Conservation (phyloP, 2,888 invertebrate genomes). For the Meganola albula region DNA sequence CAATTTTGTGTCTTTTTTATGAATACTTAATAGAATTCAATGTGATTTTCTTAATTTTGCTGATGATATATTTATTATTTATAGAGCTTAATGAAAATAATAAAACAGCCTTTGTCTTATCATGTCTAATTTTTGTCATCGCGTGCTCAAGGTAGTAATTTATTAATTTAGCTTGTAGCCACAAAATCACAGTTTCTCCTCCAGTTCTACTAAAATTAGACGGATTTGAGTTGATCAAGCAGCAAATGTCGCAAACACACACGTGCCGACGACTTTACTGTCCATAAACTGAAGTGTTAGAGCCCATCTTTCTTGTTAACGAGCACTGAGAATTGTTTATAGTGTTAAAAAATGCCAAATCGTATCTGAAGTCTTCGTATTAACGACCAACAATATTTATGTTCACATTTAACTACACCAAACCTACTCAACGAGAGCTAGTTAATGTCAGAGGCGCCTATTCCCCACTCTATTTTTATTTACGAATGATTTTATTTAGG, state of each 20-base stretch:
- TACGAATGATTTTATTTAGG: slow-evolving; percentile 22
- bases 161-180: slow-evolving; percentile 22
- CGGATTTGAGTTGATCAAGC: slow-evolving; percentile 48
- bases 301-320: slow-evolving; percentile 77
- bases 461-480: slow-evolving; percentile 19
- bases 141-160: slow-evolving; percentile 28
- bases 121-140: slow-evolving; percentile 26
- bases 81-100: too few species aligned
- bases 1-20: too few species aligned
- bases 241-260: slow-evolving; percentile 46
- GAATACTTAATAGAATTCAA: too few species aligned
- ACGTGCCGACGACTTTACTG: slow-evolving; percentile 70
- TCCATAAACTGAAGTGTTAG: slow-evolving; percentile 70
- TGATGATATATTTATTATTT: too few species aligned
- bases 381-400: slow-evolving; percentile 64
- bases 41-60: too few species aligned
- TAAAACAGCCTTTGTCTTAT: too few species aligned
- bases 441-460: slow-evolving; percentile 27
- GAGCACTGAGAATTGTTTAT: slow-evolving; percentile 68
- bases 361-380: slow-evolving; percentile 46
- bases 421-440: slow-evolving; percentile 33
- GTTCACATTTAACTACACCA: slow-evolving; percentile 41
- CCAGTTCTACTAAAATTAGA: slow-evolving; percentile 32
- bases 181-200: slow-evolving; percentile 20
- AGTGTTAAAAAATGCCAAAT: slow-evolving; percentile 64